Conservation (phyloP, 2,888 invertebrate genomes). For the Drosophila helvetica region DNA sequence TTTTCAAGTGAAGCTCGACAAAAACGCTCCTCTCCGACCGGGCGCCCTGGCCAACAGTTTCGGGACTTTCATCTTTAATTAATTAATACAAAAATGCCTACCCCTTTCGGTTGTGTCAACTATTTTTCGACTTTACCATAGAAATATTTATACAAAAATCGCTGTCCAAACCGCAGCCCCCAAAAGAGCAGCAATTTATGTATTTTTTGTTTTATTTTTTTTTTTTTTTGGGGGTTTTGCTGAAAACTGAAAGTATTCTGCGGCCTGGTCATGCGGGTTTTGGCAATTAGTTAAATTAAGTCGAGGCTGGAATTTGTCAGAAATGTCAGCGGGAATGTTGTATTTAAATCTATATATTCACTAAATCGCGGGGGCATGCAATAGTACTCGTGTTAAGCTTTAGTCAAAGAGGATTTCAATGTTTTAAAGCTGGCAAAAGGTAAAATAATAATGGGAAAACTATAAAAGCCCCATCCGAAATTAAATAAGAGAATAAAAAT, state of each 20-base stretch:
- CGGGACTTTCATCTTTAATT: slow-evolving; percentile 79
- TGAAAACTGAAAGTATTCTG: slow-evolving; percentile 69
- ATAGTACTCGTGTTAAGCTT: slow-evolving; percentile 5
- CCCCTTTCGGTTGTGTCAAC: slow-evolving; percentile 69
- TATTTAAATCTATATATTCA: slow-evolving; percentile 4
- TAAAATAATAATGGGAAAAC: slow-evolving; percentile 3
- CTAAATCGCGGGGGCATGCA: neutral
- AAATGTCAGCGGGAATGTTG: slow-evolving; percentile 13
- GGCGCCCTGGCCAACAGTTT: neutral
- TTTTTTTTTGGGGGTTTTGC: slow-evolving; percentile 4
- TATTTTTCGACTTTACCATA: slow-evolving; percentile 47
- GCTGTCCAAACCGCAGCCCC: slow-evolving; percentile 42
- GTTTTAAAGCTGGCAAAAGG: slow-evolving; percentile 9
- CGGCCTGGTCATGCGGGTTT: slow-evolving; percentile 40
- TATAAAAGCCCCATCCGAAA: slow-evolving; percentile 9
- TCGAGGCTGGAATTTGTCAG: slow-evolving; percentile 34
- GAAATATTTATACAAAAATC: slow-evolving; percentile 41
- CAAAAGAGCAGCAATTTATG: slow-evolving; percentile 21
- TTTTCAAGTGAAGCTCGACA: slow-evolving; percentile 3
- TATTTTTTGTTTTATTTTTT: slow-evolving; percentile 24
- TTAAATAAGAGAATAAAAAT: slow-evolving; percentile 35
- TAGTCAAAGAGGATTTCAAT: neutral
- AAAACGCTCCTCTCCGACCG: neutral
- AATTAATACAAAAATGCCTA: slow-evolving; percentile 75
- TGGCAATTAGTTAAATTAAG: slow-evolving; percentile 65